Conservation (phyloP, 2,113 vertebrate species). For the Embiotoca jacksoni region DNA sequence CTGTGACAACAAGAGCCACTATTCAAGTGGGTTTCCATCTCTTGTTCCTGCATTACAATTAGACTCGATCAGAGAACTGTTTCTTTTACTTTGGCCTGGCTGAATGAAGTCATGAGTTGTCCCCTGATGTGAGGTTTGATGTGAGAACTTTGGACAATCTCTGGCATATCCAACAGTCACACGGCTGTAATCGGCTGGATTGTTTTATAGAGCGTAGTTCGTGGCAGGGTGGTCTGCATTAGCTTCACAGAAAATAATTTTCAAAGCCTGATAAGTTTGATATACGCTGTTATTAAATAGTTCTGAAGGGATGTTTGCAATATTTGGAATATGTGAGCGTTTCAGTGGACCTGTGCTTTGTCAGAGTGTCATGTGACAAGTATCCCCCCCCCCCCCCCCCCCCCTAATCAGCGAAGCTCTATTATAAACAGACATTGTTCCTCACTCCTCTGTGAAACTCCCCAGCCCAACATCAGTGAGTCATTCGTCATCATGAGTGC, state of each 20-base stretch:
- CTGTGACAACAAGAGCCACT: slow-evolving; percentile 59
- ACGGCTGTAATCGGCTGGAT: slow-evolving; percentile 26
- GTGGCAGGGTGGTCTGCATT: slow-evolving; percentile 6
- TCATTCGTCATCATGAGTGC: slow-evolving; percentile 43
- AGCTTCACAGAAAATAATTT: slow-evolving; percentile 19
- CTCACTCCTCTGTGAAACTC: slow-evolving; percentile 9
- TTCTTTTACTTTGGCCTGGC: not conserved
- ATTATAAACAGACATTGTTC: slow-evolving; percentile 23
- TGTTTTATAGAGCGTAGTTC: slow-evolving; percentile 6
- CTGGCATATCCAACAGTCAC: slow-evolving; percentile 36
- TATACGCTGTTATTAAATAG: not conserved
- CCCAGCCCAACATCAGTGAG: slow-evolving; percentile 8
- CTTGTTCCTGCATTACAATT: slow-evolving; percentile 59
- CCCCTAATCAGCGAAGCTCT: slow-evolving; percentile 47
- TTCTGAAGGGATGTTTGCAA: not conserved
- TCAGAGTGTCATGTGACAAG: slow-evolving; percentile 35
- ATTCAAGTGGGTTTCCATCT: slow-evolving; percentile 43
- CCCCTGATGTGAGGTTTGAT: slow-evolving; percentile 30
- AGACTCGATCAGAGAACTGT: slow-evolving; percentile 20
- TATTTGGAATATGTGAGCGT: slow-evolving; percentile 8
- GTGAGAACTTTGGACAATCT: slow-evolving; percentile 33
- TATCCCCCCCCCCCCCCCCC: slow-evolving; percentile 34
- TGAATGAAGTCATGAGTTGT: slow-evolving; percentile 50
- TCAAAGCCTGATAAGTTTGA: slow-evolving; percentile 13
- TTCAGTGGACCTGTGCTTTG: slow-evolving; percentile 11